These are phyloP conservation scores for Tetropium fuscum DNA, from an alignment of 2,888 invertebrate species.

Conservation along the genomic window DNA sequence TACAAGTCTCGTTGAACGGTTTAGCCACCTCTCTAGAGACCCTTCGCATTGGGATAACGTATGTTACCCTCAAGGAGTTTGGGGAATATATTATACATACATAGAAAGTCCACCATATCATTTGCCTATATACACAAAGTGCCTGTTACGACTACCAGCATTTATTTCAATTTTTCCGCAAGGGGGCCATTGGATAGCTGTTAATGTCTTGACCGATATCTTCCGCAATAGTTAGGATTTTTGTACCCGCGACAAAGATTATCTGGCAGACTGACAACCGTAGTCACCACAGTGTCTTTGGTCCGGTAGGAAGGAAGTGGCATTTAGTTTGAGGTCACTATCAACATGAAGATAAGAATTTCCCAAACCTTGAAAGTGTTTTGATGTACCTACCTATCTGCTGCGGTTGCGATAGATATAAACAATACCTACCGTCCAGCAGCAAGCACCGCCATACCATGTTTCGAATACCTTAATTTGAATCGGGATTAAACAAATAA, in stretches of 20 bases:
- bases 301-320: constrained; percentile 22
- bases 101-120: too few relatives aligned
- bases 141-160: too few relatives aligned
- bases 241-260: background rate
- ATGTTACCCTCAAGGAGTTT: background rate
- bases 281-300: constrained; percentile 5
- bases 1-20: constrained; percentile 23
- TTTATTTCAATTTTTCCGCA: too few relatives aligned
- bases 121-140: too few relatives aligned
- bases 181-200: too few relatives aligned
- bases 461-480: too few relatives aligned
- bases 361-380: constrained; percentile 25
- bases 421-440: too few relatives aligned
- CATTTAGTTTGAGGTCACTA: constrained; percentile 13
- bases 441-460: too few relatives aligned
- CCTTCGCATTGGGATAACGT: constrained; percentile 7
- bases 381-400: constrained; percentile 19
- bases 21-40: constrained; percentile 28
- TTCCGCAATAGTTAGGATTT: constrained; percentile 5
- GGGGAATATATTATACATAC: constrained; percentile 3
- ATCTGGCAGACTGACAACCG: constrained; percentile 8
- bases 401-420: constrained; percentile 16
- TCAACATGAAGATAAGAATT: constrained; percentile 10
- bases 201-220: background rate
- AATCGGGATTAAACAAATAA: too few relatives aligned